Evolutionary conservation across 1,140 invertebrate genomes (phyloP).

Genomic region (Drosophila sechellia): DNA sequence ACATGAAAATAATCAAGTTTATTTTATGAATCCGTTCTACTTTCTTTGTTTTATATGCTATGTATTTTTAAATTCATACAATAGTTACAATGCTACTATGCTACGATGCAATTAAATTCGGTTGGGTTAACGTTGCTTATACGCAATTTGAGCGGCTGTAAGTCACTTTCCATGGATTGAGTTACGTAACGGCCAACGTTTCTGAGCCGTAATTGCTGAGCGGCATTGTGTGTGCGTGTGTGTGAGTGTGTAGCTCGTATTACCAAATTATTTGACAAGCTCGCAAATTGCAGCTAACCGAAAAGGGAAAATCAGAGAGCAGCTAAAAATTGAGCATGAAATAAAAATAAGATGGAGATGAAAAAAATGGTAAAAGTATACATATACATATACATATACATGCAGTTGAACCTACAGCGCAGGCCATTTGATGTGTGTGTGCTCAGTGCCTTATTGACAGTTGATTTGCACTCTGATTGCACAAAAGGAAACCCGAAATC

Average conservation of each 20-base stretch:
- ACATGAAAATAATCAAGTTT: no score
- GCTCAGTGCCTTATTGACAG: constrained; percentile 60
- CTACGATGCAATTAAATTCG: neutral
- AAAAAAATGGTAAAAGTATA: constrained; percentile 1
- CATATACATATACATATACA: neutral
- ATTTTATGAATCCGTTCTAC: no score
- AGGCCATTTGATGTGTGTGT: constrained; percentile 1
- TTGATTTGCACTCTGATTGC: constrained; percentile 75
- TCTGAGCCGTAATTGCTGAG: constrained; percentile 47
- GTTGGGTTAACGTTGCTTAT: constrained; percentile 23
- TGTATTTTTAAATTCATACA: neutral
- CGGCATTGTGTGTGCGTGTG: neutral
- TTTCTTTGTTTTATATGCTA: no score
- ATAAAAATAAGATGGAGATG: constrained; percentile 1
- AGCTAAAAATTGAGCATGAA: constrained; percentile 6
- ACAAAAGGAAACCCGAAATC: constrained; percentile 69
- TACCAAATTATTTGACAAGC: constrained; percentile 60
- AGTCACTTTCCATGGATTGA: constrained; percentile 4
- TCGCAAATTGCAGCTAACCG: constrained; percentile 35
- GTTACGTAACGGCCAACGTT: constrained; percentile 10
- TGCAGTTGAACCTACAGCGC: neutral
- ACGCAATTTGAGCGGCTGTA: constrained; percentile 24
- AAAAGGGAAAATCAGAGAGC: constrained; percentile 8
- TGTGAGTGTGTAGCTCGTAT: constrained; percentile 31
- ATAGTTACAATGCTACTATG: neutral